Evolutionary conservation across 2,888 invertebrate species (phyloP).

Genomic region (Calameuta pallipes): DNA sequence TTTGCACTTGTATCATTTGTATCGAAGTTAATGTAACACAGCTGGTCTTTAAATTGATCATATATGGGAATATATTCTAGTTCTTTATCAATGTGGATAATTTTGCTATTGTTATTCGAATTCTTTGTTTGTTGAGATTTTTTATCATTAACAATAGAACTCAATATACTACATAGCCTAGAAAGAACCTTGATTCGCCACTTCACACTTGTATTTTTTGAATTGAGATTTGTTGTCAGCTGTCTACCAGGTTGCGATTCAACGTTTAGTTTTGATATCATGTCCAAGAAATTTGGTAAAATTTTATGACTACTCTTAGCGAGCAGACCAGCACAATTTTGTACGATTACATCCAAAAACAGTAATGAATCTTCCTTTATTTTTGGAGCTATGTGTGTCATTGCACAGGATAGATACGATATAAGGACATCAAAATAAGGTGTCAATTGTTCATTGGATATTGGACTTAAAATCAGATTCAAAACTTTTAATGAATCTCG

Average conservation of each 20-base stretch:
- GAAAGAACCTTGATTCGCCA: conserved; percentile 84
- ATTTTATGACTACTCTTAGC: conserved; percentile 77
- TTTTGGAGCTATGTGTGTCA: conserved; percentile 86
- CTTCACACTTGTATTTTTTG: conserved; percentile 79
- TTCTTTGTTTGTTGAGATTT: conserved; percentile 28
- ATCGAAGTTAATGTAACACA: conserved; percentile 43
- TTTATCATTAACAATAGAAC: conserved; percentile 56
- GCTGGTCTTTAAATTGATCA: conserved; percentile 26
- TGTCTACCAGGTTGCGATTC: conserved; percentile 77
- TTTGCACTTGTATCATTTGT: conserved; percentile 38
- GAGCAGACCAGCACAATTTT: conserved; percentile 75
- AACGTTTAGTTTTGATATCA: conserved; percentile 81
- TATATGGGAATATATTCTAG: conserved; percentile 42
- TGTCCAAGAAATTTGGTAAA: conserved; percentile 82
- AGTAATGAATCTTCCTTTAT: conserved; percentile 87
- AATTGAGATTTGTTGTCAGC: conserved; percentile 76
- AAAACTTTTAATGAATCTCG: conserved; percentile 71
- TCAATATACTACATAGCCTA: conserved; percentile 75
- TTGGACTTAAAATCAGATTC: conserved; percentile 66
- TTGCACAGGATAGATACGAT: conserved; percentile 86
- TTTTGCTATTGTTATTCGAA: conserved; percentile 12
- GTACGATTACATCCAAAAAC: conserved; percentile 81
- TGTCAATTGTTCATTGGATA: conserved; percentile 68
- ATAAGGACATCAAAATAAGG: conserved; percentile 84
- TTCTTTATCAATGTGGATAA: conserved; percentile 21